These are phyloP conservation scores for Stratiolaelaps scimitus DNA, from an alignment of 1,140 invertebrate species.

Conservation along the genomic window DNA sequence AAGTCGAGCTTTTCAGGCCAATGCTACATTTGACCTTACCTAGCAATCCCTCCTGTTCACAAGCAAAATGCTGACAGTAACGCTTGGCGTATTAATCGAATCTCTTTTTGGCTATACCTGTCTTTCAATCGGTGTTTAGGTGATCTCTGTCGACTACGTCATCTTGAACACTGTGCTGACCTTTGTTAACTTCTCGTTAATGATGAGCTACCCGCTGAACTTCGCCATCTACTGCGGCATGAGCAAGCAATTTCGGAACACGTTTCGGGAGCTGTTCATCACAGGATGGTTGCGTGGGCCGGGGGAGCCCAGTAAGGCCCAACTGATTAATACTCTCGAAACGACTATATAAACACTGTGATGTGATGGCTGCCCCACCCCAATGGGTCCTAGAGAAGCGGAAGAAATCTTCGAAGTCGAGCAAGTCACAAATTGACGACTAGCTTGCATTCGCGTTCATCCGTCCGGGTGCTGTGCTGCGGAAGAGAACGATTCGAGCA, in stretches of 20 bases:
- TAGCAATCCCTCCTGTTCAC: too few species aligned
- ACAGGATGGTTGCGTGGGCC: conserved; percentile 11
- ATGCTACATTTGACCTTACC: too few species aligned
- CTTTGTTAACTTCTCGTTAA: conserved; percentile 79
- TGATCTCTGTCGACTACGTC: conserved; percentile 55
- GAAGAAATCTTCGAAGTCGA: too few species aligned
- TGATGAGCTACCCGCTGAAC: conserved; percentile 78
- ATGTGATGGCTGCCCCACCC: conserved; percentile 33
- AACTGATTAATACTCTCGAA: conserved; percentile 13
- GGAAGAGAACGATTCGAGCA: too few species aligned
- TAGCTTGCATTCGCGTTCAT: too few species aligned
- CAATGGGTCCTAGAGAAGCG: too few species aligned
- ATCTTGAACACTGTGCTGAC: conserved; percentile 69
- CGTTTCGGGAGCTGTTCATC: conserved; percentile 76
- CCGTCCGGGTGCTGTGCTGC: too few species aligned
- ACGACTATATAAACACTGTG: conserved; percentile 40
- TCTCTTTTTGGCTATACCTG: too few species aligned
- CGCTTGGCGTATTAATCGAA: too few species aligned
- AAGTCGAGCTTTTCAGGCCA: too few species aligned
- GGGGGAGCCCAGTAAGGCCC: conserved; percentile 8
- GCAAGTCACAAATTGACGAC: too few species aligned
- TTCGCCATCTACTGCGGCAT: conserved; percentile 92
- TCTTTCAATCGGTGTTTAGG: conserved; percentile 25
- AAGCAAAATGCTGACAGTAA: too few species aligned
- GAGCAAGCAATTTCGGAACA: conserved; percentile 81